Conservation (phyloP, 2,113 vertebrate genomes). For the Melanerpes formicivorus region DNA sequence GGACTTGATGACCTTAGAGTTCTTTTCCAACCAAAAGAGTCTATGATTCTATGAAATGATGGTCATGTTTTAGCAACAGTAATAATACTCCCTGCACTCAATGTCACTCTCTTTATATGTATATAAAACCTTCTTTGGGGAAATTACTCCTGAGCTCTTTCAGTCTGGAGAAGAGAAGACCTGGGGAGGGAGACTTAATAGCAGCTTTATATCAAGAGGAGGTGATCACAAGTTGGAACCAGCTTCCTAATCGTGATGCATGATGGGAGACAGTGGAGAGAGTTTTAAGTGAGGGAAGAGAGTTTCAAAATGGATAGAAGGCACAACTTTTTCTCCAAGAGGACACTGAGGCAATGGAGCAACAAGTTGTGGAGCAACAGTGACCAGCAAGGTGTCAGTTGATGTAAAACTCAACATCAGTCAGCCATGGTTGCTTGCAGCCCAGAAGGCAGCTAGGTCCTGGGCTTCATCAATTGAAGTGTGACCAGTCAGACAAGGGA, state of each 20-base stretch:
- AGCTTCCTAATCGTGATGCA: not conserved
- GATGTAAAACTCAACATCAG: too few relatives aligned
- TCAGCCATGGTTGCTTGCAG: too few relatives aligned
- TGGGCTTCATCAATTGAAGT: too few relatives aligned
- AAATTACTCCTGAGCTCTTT: not conserved
- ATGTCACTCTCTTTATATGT: not conserved
- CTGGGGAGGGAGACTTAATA: not conserved
- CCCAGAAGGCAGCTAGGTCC: too few relatives aligned
- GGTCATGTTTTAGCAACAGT: not conserved
- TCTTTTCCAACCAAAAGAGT: too few relatives aligned
- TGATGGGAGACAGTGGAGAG: not conserved
- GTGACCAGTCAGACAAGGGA: too few relatives aligned
- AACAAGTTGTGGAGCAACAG: not conserved
- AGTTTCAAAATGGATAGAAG: not conserved
- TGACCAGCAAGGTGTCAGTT: too few relatives aligned
- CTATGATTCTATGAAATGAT: too few relatives aligned
- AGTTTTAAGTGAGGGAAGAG: not conserved
- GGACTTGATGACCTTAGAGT: too few relatives aligned
- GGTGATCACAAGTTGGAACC: not conserved
- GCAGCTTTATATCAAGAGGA: not conserved
- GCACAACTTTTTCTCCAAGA: not conserved
- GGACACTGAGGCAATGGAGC: not conserved
- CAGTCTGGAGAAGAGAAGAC: not conserved
- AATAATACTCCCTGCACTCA: not conserved
- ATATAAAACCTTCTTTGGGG: not conserved